Conservation (phyloP, 2,113 vertebrate genomes). For the Oncorhynchus gorbuscha region DNA sequence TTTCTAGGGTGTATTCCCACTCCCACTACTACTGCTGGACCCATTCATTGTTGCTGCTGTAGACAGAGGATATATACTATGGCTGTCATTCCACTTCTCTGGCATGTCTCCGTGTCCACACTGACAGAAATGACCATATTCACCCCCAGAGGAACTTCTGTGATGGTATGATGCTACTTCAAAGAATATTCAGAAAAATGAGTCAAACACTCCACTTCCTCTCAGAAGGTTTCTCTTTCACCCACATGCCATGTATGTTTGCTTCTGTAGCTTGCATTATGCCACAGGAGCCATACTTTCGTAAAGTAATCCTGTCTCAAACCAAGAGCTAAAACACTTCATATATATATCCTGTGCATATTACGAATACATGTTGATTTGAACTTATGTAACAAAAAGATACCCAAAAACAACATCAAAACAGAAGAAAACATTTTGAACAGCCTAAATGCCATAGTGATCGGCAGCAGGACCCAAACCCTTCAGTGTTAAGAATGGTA, state of each 20-base stretch:
- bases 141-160: neutral
- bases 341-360: neutral
- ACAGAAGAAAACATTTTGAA: neutral
- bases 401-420: neutral
- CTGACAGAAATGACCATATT: neutral
- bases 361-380: no score
- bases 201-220: neutral
- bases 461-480: slow-evolving; percentile 22
- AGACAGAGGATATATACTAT: slow-evolving; percentile 22
- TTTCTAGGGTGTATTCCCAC: neutral
- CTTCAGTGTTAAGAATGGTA: slow-evolving; percentile 14
- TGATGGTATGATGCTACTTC: neutral
- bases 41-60: neutral
- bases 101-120: neutral
- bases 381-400: neutral
- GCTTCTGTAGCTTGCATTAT: neutral
- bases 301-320: neutral
- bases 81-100: neutral
- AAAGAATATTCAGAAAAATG: neutral
- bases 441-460: slow-evolving; percentile 29
- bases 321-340: neutral
- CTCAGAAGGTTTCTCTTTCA: neutral
- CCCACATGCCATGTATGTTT: neutral
- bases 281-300: no score
- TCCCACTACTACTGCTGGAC: no score